Conservation (phyloP, 2,888 invertebrate species). For the Amblyjoppa fuscipennis region DNA sequence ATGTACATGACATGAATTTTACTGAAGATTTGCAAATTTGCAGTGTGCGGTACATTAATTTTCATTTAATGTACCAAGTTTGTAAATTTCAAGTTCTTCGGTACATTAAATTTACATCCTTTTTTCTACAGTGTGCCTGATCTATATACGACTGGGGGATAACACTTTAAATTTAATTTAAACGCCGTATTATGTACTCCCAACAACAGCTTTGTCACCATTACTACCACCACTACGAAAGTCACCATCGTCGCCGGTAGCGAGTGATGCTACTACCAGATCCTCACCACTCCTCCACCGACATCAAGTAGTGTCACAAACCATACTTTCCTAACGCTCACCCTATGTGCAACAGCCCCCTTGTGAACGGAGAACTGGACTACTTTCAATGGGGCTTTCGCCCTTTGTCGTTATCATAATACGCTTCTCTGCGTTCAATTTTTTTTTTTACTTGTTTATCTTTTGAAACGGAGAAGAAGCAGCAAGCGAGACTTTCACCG, state of each 20-base stretch:
- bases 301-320: slow-evolving; percentile 57
- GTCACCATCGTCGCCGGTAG: slow-evolving; percentile 59
- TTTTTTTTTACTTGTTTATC: slow-evolving; percentile 74
- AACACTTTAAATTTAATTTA: slow-evolving; percentile 82
- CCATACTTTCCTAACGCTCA: slow-evolving; percentile 66
- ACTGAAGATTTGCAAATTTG: no score
- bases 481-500: slow-evolving; percentile 53
- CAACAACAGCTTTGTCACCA: slow-evolving; percentile 48
- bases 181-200: slow-evolving; percentile 77
- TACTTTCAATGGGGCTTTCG: slow-evolving; percentile 64
- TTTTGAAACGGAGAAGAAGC: slow-evolving; percentile 68
- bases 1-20: no score
- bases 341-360: slow-evolving; percentile 59
- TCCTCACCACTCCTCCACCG: slow-evolving; percentile 40
- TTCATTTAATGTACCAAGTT: no score
- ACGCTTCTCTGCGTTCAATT: slow-evolving; percentile 43
- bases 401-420: slow-evolving; percentile 68
- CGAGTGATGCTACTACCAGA: slow-evolving; percentile 33
- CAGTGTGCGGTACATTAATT: no score
- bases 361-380: slow-evolving; percentile 63
- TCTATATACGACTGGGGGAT: slow-evolving; percentile 77
- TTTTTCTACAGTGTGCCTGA: slow-evolving; percentile 4
- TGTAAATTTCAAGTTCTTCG: no score
- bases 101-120: no score
- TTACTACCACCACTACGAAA: slow-evolving; percentile 54